Percentiles rank a stretch among this genome's conserved stretches.
Evolutionary conservation across 1,140 invertebrate genomes (phyloP).

Genomic region (Pseudomyrmex cubaensis): DNA sequence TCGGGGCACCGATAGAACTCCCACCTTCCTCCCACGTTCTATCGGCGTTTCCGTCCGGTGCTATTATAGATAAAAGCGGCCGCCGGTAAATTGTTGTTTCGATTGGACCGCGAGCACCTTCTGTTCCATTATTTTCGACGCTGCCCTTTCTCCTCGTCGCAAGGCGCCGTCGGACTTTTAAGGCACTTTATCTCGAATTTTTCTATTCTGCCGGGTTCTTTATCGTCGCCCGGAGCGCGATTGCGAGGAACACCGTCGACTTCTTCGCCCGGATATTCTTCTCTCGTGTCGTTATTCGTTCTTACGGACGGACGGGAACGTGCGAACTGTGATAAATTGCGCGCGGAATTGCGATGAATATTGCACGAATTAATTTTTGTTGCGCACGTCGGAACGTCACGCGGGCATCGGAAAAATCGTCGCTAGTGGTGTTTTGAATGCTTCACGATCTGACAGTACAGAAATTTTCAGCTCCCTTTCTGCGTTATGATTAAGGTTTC

Average conservation of each 20-base stretch:
- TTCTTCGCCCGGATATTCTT: slow-evolving; percentile 16
- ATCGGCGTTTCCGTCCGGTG: slow-evolving; percentile 48
- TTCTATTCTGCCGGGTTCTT: slow-evolving; percentile 50
- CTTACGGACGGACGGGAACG: not conserved
- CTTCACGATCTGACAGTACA: not conserved
- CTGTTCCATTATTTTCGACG: slow-evolving; percentile 67
- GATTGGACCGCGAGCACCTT: slow-evolving; percentile 64
- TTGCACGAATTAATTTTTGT: slow-evolving; percentile 48
- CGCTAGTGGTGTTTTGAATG: slow-evolving; percentile 9
- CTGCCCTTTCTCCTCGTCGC: not conserved
- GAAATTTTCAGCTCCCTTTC: not conserved
- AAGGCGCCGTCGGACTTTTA: slow-evolving; percentile 9
- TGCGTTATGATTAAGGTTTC: not conserved
- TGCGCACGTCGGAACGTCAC: slow-evolving; percentile 8
- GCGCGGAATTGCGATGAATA: slow-evolving; percentile 51
- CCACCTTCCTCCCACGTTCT: slow-evolving; percentile 24
- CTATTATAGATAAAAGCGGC: slow-evolving; percentile 69
- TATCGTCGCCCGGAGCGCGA: not conserved
- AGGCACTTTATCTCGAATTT: slow-evolving; percentile 66
- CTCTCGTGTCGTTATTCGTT: slow-evolving; percentile 46
- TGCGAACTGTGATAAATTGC: slow-evolving; percentile 51
- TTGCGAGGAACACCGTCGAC: slow-evolving; percentile 3
- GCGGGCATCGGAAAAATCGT: not conserved
- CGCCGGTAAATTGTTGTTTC: slow-evolving; percentile 72
- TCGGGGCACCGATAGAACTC: slow-evolving; percentile 44